Evolutionary conservation across 2,888 invertebrate species (phyloP).

Genomic region (Limnephilus auricula): DNA sequence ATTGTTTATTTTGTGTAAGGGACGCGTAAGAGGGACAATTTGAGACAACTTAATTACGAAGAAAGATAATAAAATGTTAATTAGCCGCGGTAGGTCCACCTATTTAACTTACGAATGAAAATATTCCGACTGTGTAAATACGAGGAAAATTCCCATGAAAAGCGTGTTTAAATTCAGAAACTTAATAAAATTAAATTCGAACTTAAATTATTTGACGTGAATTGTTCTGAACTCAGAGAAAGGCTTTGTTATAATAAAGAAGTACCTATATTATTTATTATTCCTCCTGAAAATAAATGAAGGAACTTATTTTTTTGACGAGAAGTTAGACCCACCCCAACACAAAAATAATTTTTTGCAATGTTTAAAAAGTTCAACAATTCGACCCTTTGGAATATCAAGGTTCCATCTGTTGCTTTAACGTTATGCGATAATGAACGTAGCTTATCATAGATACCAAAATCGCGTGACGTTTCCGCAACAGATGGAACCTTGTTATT

Average conservation of each 20-base stretch:
- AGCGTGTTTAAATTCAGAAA: neutral
- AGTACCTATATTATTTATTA: neutral
- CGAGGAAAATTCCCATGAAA: neutral
- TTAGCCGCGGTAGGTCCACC: neutral
- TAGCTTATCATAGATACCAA: too few species aligned
- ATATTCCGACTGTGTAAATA: constrained; percentile 9
- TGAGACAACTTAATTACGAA: constrained; percentile 20
- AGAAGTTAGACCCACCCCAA: neutral
- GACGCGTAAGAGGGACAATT: neutral
- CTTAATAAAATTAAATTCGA: neutral
- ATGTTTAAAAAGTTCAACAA: too few species aligned
- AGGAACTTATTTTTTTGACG: neutral
- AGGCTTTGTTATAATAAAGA: neutral
- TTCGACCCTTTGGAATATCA: too few species aligned
- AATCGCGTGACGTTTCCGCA: too few species aligned
- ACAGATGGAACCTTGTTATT: too few species aligned
- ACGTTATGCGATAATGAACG: too few species aligned
- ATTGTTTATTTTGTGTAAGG: neutral
- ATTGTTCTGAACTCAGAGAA: neutral
- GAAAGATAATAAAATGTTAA: constrained; percentile 19
- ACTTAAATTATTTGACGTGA: constrained; percentile 26
- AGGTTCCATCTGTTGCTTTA: too few species aligned
- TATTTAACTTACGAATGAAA: neutral
- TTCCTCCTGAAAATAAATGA: neutral
- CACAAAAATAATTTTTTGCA: too few species aligned